A percentile compares a stretch with the other conserved stretches of the same genome.
phyloP scores from a whole-genome alignment of 2,888 invertebrate genomes.

The Epinotia bilunana region DNA sequence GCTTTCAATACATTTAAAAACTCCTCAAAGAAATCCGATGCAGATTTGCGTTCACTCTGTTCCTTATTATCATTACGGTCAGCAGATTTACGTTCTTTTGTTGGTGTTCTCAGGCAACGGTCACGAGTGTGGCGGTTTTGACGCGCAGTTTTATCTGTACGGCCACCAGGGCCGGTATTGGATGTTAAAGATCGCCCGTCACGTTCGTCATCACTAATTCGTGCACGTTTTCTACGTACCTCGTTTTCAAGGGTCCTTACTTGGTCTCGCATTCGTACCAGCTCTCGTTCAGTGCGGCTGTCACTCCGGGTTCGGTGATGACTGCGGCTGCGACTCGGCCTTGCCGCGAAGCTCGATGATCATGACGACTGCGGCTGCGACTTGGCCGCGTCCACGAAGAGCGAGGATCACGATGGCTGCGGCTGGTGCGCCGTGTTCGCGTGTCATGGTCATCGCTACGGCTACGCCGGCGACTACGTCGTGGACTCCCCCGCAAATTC shows the following conservation, averaged over 20 bases:
- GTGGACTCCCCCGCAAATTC: neutral
- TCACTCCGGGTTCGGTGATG: neutral
- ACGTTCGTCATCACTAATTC: slow-evolving; percentile 4
- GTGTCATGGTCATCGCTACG: neutral
- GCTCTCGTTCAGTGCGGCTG: slow-evolving; percentile 14
- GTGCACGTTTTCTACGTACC: slow-evolving; percentile 12
- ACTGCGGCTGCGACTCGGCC: slow-evolving; percentile 7
- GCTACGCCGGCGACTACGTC: slow-evolving; percentile 10
- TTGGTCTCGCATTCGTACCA: neutral
- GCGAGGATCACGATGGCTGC: slow-evolving; percentile 14
- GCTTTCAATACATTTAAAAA: too few species aligned
- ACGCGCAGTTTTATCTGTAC: neutral
- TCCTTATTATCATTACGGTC: neutral
- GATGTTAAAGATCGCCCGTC: neutral
- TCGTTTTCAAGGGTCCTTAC: slow-evolving; percentile 3
- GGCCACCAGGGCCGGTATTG: neutral
- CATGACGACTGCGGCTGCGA: slow-evolving; percentile 8
- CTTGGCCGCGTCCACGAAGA: neutral
- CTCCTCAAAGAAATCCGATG: too few species aligned
- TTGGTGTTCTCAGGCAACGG: slow-evolving; percentile 3
- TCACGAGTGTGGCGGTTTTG: slow-evolving; percentile 1
- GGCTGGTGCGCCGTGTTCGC: slow-evolving; percentile 1
- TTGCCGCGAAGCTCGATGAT: slow-evolving; percentile 8
- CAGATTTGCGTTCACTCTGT: too few species aligned
- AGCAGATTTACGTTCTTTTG: neutral